Conservation (phyloP, 2,797 vertebrate species). For the Mareca strepera region DNA sequence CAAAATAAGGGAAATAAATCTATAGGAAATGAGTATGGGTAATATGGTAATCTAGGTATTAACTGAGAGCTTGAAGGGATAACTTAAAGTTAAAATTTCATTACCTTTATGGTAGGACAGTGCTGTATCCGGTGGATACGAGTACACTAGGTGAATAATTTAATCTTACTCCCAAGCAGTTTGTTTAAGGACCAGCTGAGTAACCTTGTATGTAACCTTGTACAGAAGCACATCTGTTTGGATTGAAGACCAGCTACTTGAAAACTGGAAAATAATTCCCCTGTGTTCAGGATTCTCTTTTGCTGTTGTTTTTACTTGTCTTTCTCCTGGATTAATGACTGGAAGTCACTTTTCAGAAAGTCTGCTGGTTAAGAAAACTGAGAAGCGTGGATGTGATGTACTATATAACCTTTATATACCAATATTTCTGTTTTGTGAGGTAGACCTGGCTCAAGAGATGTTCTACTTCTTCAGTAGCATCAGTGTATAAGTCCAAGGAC, state of each 20-base stretch:
- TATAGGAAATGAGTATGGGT: neutral
- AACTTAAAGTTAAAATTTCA: neutral
- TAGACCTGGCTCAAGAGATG: neutral
- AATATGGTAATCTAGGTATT: neutral
- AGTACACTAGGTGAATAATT: neutral
- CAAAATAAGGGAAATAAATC: neutral
- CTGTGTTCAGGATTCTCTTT: neutral
- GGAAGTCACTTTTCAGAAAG: neutral
- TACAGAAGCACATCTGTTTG: neutral
- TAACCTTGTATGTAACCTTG: fast-evolving
- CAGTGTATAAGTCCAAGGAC: neutral
- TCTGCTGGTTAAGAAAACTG: neutral
- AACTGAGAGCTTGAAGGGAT: neutral
- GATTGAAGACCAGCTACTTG: neutral
- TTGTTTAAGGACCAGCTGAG: neutral
- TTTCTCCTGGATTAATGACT: neutral
- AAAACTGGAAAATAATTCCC: neutral
- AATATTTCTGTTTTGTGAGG: neutral
- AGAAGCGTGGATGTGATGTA: neutral
- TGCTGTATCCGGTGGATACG: neutral
- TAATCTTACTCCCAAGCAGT: neutral
- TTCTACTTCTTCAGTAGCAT: neutral
- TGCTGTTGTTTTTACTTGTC: fast-evolving
- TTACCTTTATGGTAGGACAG: neutral
- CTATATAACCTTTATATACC: neutral